Base-by-base conservation (phyloP, 2,797 vertebrate species). In the Borostomias antarcticus region DNA sequence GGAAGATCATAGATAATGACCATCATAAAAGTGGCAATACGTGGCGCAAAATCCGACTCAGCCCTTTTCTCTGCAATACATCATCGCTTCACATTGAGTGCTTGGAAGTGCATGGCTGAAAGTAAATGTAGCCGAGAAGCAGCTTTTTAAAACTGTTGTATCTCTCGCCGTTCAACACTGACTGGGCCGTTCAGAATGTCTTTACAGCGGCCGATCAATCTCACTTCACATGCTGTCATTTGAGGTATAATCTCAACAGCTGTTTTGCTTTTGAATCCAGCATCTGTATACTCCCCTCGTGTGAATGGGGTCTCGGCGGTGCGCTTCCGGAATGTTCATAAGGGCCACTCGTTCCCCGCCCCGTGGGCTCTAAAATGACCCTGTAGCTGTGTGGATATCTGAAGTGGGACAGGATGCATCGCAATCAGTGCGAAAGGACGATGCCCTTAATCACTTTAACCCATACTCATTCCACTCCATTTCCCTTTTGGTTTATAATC, bases 1-100 rank as follows among this genome's bases (percentile, higher is more conserved):
- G 66, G 77, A 82, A 66, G 64, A 82, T 82, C 66, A 66, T 19
- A 30, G 62, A 64, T 82, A 75, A 81, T 66, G 69, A 84, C 73
- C 32, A 72, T 72, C 66, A 59, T 77, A 69, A 79, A 63, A 78
- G 61, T n/a, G 68, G 26, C 37, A 19, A 13, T 48, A n/a, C 33
- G 8, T 21, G 37, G 35, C 17, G 11, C 19, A 64, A 69, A 69
- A 68, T 60, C 68, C 70, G 23, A 17, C 25, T 52, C 50, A 45
- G 43, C 43, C 43, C 15, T n/a, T 45, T 7, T 52, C 13, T 43
- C 2, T 15, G 15, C 15, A 5, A 43, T 3, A 17, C 13, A 1
- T 40, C 37, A 2, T 9, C 4, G 37, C 10, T 40, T 0, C 37
- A 40, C 0, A n/a, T n/a, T n/a, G 13, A 40, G 37, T 17, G 6